Conservation (phyloP, 2,888 invertebrate species). For the Rutpela maculata region DNA sequence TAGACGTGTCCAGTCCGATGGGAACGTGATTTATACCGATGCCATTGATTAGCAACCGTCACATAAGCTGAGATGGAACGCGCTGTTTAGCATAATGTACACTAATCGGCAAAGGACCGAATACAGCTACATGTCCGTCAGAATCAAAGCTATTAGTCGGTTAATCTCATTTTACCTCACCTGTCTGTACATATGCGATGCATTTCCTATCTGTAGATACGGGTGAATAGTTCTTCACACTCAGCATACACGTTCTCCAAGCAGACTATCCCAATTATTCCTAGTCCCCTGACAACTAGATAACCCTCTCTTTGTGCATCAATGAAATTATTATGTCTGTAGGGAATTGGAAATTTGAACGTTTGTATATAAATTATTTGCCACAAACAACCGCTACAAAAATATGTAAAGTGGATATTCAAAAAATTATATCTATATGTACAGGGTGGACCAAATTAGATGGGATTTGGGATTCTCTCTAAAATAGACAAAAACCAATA, state of each 20-base stretch:
- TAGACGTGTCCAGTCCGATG: conserved; percentile 68
- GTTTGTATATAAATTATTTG: background rate
- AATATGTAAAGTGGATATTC: no score
- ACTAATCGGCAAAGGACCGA: conserved; percentile 70
- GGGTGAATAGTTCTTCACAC: conserved; percentile 14
- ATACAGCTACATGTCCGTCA: conserved; percentile 66
- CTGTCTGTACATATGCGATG: conserved; percentile 52
- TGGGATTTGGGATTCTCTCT: no score
- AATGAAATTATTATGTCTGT: background rate
- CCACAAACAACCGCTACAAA: background rate
- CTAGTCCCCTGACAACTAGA: background rate
- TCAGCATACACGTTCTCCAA: background rate
- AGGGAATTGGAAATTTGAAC: background rate
- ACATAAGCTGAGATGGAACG: conserved; percentile 70
- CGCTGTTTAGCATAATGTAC: conserved; percentile 72
- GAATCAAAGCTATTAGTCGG: conserved; percentile 69
- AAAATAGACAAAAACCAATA: no score
- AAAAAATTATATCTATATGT: no score
- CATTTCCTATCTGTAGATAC: conserved; percentile 10
- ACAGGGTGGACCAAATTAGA: no score
- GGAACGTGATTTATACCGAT: conserved; percentile 72
- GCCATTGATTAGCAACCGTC: conserved; percentile 71
- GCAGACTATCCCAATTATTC: background rate
- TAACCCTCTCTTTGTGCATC: background rate
- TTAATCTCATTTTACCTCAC: conserved; percentile 64